Evolutionary conservation across 2,888 invertebrate species (phyloP).

Genomic region (Seladonia tumulorum): DNA sequence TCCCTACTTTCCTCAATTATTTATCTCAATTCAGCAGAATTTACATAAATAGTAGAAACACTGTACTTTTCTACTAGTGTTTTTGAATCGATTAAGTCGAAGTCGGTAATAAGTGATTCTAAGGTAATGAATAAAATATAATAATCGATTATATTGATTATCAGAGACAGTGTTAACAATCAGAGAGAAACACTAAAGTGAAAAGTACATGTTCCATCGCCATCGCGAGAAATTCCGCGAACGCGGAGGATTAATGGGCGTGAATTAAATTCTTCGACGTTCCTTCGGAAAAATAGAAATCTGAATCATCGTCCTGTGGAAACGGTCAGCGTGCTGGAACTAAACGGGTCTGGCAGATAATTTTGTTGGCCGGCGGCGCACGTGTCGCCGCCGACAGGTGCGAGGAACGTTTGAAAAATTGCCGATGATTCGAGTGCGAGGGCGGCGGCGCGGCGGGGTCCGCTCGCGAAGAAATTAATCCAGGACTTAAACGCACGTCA

Average conservation of each 20-base stretch:
- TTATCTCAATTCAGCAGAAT: too few relatives aligned
- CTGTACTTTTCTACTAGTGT: too few relatives aligned
- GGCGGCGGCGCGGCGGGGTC: slow-evolving; percentile 4
- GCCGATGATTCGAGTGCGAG: slow-evolving; percentile 54
- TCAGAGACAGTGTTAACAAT: not conserved
- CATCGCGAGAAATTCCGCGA: not conserved
- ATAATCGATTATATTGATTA: not conserved
- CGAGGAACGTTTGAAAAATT: slow-evolving; percentile 65
- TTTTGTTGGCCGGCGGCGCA: slow-evolving; percentile 30
- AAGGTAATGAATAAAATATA: not conserved
- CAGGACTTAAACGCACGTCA: slow-evolving; percentile 66
- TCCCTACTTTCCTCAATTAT: too few relatives aligned
- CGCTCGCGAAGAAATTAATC: slow-evolving; percentile 66
- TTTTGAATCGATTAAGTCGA: too few relatives aligned
- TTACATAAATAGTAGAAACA: too few relatives aligned
- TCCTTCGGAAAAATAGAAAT: not conserved
- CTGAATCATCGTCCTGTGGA: not conserved
- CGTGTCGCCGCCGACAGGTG: slow-evolving; percentile 52
- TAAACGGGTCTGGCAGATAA: slow-evolving; percentile 25
- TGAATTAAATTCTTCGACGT: not conserved
- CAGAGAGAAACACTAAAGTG: not conserved
- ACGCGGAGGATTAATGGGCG: not conserved
- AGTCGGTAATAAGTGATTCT: not conserved
- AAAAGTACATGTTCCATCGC: not conserved
- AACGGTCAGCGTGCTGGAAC: not conserved